Base-by-base conservation (phyloP, 2,888 invertebrate species). In the Catocala fraxini region DNA sequence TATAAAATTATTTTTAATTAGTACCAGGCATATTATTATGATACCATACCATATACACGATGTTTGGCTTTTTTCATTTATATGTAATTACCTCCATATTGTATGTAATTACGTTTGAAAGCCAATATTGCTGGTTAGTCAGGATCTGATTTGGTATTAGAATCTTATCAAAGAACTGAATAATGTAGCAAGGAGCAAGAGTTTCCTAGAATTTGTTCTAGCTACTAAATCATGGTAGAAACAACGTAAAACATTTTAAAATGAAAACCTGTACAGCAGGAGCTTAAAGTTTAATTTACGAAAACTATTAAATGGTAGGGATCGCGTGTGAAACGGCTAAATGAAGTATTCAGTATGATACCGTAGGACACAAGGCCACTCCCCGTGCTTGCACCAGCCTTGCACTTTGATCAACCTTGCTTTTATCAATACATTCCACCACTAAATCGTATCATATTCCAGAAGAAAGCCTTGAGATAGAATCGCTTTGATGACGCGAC, bases 321-420 rank as follows among this genome's bases (percentile, higher is more conserved):
- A 63, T 71, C 47, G 60, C 64, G 51, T 69, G 68, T 63, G 33
- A 55, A 56, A 62, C 35, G 54, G 53, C 52, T 53, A 59, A 73
- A 67, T 66, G 15, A 25, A 56, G 59, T 64, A 47, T 55, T 66
- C n/a, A n/a, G 55, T 55, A 52, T 59, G 2, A 46, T 56, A 63
- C 48, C 60, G 63, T 71, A 59, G 65, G 55, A 59, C 55, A 48
- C 75, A 73, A 82, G 81, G 79, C 68, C 69, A 9, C 15, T 39
- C 43, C n/a, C 47, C 56, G 80, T 67, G 79, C 81, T 82, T 80
- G 76, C 59, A 46, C 51, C 47, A 73, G 68, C 75, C 75, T 75
- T 71, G 70, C 54, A 68, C 70, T 70, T 63, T 59, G 68, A 65
- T 77, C 75, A 56, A 63, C 75, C 71, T 75, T 69, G 73, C 68